Evolutionary conservation across 1,140 invertebrate species (phyloP), one percentile per base, ranked within the genome.

Genomic region (Tetragonula clypearis): DNA sequence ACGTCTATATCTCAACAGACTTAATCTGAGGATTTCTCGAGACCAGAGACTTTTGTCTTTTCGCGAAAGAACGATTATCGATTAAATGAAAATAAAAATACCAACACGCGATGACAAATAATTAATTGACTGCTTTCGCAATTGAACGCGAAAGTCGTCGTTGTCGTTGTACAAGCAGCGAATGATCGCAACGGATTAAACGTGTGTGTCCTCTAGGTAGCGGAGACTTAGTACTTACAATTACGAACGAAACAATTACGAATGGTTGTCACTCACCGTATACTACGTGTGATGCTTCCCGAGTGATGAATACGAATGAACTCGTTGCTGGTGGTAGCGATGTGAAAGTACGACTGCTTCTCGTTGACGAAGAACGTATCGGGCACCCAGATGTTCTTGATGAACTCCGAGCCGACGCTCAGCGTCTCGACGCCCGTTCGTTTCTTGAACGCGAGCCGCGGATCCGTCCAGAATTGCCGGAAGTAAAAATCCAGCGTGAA

Each of bases 401-500:
- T 98, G 95, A 98, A 99, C 96, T 98, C 99, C 90, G 97, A 99
- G 90, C 97, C 98, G 89, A 98, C 98, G 89, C 97, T 98, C 86
- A 99, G 96, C 88, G 97, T 98, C 94, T 98, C 98, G 85, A 98
- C 97, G 84, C 98, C 98, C 68, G 97, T 96, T 93, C 97, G 95
- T 95, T 98, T 97, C 94, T 97, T 97, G 96, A 99, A 99, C 86
- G 97, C 97, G 93, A 99, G 96, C 92, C 99, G 96, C 88, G 98
- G 98, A 95, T 99, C 99, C 93, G 97, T 98, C 99, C 99, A 99
- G 95, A 98, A 98, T 96, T 99, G 99, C 94, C 99, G 98, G 96
- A 99, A 99, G 97, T 99, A 99, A 96, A 99, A 99, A 96, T 99
- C 99, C 96, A 99, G 95, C 85, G 99, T 99, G 95, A 99, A 99